Base-by-base conservation (phyloP, 2,888 invertebrate species). In the Pasiphila rectangulata region DNA sequence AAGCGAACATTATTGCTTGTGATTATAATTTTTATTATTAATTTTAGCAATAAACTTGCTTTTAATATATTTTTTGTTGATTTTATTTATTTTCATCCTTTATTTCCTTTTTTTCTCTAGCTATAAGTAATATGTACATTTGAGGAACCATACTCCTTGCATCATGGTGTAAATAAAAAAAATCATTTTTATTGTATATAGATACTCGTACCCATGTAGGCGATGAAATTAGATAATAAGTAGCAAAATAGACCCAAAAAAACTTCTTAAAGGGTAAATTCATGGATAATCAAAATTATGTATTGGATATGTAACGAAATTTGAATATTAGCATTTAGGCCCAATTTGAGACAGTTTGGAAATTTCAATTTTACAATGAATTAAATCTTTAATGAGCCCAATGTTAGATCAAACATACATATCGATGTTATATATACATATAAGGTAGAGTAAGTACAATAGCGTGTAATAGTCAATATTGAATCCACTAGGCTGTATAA, bases 1-100 rank as follows among this genome's bases (percentile, higher is more conserved):
- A 79, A 82, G 78, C 83, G 78, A 80, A 63, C 80, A 77, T n/a
- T 84, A 80, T 79, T 82, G 83, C 83, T 85, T 79, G 76, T 75
- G 85, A 83, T 83, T 86, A 83, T 81, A 83, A 77, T 82, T 83
- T 70, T 77, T 83, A 83, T 85, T 85, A 83, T 86, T 32, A 79
- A 83, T 83, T 59, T 83, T 88, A 88, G 88, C 88, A 88, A 88
- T 88, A 88, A 88, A 87, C 77, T 88, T 88, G 87, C 87, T 87
- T 88, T 81, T 83, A 81, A 76, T 83, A 9, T 78, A 70, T 76
- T 84, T 85, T 85, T 57, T 47, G 57, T 75, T 82, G 73, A 74
- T 84, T 83, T 79, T 72, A 75, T 83, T 82, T 75, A 74, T 64
- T 73, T 66, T 64, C 67, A 72, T 64, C 66, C 68, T 72, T 65